Evolutionary conservation across 2,797 vertebrate species (phyloP), one percentile per base, ranked within the genome.

Genomic region (Hozukius guyotensis): DNA sequence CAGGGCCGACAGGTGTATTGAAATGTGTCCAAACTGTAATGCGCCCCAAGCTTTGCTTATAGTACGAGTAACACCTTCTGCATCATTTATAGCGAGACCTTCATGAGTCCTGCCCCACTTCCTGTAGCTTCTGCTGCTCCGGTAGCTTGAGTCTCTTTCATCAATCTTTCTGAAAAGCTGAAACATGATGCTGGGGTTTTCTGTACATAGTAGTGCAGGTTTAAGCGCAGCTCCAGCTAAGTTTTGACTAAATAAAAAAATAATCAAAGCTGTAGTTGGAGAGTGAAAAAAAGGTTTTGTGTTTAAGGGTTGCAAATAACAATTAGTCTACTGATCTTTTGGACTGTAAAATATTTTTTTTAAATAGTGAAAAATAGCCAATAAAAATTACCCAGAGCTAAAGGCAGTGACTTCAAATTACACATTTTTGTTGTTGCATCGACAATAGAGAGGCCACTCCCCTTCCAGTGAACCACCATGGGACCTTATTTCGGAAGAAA

Each of bases 51-150:
- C 7, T 77, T 80, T 72, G 38, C 32, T 69, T 31, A 57, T 25
- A 68, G 20, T 46, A 9, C 12, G 6, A 67, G 49, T 8, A 72
- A 66, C 73, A 55, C 42, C 42, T 24, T 42, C 24, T 46, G 80
- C 69, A 82, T 84, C 68, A 77, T 78, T 67, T 57, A 72, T 20
- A 74, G 55, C 56, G 36, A 42, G 49, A 65, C 36, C 73, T 61
- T 63, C 42, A 8, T 13, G 36, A 75, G 62, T 75, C 82, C 81
- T 71, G 68, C 27, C 46, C 60, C 5, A 60, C 72, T 74, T 84
- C 80, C 61, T 46, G 46, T 20, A 59, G 65, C 49, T 80, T 77
- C 22, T 66, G 57, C 67, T 80, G 61, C 67, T 80, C 27, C 10
- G 8, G n/a, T 31, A 56, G 6, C 60, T 72, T 61, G 9, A 25